Base-by-base conservation (phyloP, 2,113 vertebrate species). In the Corynorhinus townsendii region DNA sequence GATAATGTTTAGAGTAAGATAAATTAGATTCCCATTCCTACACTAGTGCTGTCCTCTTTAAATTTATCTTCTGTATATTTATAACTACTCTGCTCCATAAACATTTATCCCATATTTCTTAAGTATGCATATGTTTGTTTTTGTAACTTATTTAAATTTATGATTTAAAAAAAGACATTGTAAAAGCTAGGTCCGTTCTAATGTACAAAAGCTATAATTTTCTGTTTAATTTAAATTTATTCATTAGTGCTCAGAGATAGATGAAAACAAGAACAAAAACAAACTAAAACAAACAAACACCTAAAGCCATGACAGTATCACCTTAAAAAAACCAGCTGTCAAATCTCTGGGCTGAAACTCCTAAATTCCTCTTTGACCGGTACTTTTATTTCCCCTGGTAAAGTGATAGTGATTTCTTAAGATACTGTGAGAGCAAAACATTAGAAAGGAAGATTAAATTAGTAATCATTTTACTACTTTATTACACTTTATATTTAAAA, bases 221-320 rank as follows among this genome's bases (percentile, higher is more conserved):
- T 97, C 64, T 92, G 26, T 94, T 88, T 90, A 45, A 90, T 68
- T 92, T 93, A 93, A 68, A 76, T 94, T 81, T 95, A 84, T 81
- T 91, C 11, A 7, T 83, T 72, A 94, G 75, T 89, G 43, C 15
- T 81, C 20, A 89, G 38, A 83, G 80, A 45, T 20, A 91, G 64
- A 69, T 82, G 24, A 64, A 72, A 86, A 66, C 35, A 22, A 56
- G 75, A 68, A 59, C 69, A 62, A 52, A 68, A 28, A 71, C 7
- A 73, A 43, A 64, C 24, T 11, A 72, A 24, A 59, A 56, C 7
- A 28, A 30, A 40, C 16, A 75, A 84, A 47, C 20, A 56, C 56
- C 6, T 33, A 80, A 94, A 81, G 75, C 80, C 11, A 3, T 62
- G 68, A 52, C 1, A 90, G 62, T 40, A 43, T 54, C 59, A 87